phyloP scores from a whole-genome alignment of 2,113 vertebrate genomes.

The Lutjanus erythropterus region DNA sequence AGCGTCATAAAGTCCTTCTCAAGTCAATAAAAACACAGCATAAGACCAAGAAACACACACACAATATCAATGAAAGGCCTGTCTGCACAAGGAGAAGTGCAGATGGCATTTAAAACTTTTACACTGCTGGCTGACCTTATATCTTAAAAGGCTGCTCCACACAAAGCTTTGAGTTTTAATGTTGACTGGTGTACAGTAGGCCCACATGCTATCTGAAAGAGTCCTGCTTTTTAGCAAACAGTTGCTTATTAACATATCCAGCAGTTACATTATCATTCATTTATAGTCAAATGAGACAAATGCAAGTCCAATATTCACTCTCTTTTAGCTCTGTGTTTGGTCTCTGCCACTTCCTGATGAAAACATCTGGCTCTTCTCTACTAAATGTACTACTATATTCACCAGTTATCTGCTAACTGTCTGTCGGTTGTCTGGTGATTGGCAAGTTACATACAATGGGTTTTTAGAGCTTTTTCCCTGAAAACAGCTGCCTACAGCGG shows the following conservation, averaged over 20 bases:
- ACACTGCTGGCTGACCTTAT: neutral
- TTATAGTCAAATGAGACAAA: neutral
- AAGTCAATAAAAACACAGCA: neutral
- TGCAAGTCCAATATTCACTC: neutral
- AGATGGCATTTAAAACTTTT: neutral
- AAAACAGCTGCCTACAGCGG: no score
- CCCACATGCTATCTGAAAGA: neutral
- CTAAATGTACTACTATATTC: no score
- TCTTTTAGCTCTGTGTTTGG: neutral
- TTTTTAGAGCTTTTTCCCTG: no score
- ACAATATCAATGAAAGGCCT: neutral
- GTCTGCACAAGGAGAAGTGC: no score
- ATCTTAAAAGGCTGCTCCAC: neutral
- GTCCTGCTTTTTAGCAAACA: neutral
- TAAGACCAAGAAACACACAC: neutral
- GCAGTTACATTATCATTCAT: neutral
- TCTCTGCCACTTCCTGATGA: no score
- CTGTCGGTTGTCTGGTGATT: no score
- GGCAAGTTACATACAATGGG: no score
- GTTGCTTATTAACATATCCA: neutral
- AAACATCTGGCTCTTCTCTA: no score
- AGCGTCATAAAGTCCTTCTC: neutral
- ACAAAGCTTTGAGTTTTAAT: neutral
- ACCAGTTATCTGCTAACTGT: no score
- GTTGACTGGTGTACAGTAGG: neutral